Conservation (phyloP, 2,797 vertebrate genomes). For the Atherinosoma microstoma region DNA sequence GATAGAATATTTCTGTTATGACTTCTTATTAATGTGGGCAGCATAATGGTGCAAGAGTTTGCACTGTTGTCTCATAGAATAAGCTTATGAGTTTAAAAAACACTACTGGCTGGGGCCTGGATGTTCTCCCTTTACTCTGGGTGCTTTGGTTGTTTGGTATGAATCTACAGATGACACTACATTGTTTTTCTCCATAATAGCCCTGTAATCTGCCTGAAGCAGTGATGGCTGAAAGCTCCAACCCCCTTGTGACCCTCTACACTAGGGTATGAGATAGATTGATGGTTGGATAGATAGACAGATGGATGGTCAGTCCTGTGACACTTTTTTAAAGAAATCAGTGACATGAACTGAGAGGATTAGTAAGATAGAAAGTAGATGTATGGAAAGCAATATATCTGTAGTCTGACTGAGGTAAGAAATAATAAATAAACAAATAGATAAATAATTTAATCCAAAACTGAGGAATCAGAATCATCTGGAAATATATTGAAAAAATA, state of each 20-base stretch:
- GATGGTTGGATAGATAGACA: not conserved
- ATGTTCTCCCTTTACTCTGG: not conserved
- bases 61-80: not conserved
- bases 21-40: not conserved
- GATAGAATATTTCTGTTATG: not conserved
- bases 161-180: no score
- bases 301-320: not conserved
- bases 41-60: not conserved
- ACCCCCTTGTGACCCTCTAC: no score
- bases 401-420: not conserved
- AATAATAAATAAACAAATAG: not conserved
- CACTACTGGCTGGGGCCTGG: not conserved
- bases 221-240: not conserved
- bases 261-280: not conserved
- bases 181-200: not conserved
- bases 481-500: slow-evolving; percentile 3
- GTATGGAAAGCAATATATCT: not conserved
- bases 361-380: not conserved
- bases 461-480: not conserved
- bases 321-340: not conserved
- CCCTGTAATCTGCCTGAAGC: not conserved
- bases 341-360: no score
- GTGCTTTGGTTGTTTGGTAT: not conserved
- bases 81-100: not conserved
- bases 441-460: slow-evolving; percentile 12